A percentile compares a stretch with the other conserved stretches of the same genome.
phyloP scores from a whole-genome alignment of 2,888 invertebrate genomes.

The Antheraea yamamai region DNA sequence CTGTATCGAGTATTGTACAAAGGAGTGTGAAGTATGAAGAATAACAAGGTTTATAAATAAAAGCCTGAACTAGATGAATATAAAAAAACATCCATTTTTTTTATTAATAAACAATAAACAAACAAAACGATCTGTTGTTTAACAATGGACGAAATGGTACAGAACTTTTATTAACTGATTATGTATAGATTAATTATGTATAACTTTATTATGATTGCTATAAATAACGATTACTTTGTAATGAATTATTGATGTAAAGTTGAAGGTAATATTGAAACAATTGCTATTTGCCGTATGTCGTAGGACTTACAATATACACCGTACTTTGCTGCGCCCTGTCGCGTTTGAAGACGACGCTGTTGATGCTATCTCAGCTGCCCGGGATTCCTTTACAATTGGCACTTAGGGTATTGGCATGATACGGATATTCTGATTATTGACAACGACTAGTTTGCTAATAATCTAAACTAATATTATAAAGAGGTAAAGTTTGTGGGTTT shows the following conservation, averaged over 20 bases:
- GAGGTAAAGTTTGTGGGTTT: no score
- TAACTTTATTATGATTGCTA: no score
- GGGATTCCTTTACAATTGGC: constrained; percentile 56
- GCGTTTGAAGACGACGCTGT: constrained; percentile 45
- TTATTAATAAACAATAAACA: no score
- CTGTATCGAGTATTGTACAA: no score
- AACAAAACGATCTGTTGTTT: no score
- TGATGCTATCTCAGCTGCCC: constrained; percentile 64
- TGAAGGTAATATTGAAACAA: neutral
- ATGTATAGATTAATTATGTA: no score
- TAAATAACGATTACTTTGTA: neutral
- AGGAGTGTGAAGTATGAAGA: no score
- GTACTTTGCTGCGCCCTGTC: constrained; percentile 40
- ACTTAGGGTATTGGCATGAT: constrained; percentile 38
- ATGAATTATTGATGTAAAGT: neutral
- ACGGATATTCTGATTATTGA: neutral
- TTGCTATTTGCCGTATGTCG: neutral
- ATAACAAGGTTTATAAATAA: no score
- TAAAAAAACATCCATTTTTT: no score
- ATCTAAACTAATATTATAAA: neutral
- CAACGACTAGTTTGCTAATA: neutral
- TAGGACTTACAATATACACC: neutral
- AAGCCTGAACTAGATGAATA: no score
- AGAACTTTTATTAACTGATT: no score
- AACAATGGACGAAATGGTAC: no score